Conservation (phyloP, 2,113 vertebrate genomes). For the Hypomesus transpacificus region DNA sequence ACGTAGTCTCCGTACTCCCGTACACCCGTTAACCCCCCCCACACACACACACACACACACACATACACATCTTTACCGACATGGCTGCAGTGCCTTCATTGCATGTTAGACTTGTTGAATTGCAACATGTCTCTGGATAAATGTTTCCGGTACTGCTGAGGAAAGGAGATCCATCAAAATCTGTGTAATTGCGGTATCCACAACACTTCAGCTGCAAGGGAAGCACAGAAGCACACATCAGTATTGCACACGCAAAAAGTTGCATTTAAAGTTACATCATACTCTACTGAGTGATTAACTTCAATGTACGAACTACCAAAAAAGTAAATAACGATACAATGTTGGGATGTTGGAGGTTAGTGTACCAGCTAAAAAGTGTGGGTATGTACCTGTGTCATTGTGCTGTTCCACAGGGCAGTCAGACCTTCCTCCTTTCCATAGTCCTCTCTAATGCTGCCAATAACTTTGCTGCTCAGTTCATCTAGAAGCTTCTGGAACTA, state of each 20-base stretch:
- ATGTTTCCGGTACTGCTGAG: rapidly evolving
- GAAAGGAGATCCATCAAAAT: conserved; percentile 62
- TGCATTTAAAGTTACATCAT: not conserved
- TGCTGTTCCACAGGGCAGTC: conserved; percentile 61
- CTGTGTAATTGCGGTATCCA: conserved; percentile 66
- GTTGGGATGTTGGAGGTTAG: not conserved
- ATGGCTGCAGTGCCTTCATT: rapidly evolving
- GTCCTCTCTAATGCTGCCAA: not conserved
- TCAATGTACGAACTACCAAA: not conserved
- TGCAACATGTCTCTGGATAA: conserved; percentile 62
- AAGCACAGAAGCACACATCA: not conserved
- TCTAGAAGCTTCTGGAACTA: conserved; percentile 56
- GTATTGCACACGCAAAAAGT: not conserved
- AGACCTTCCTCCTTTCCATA: conserved; percentile 19
- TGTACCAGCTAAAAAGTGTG: not conserved
- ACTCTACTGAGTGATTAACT: not conserved
- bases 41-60: not conserved
- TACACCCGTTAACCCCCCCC: too few relatives aligned
- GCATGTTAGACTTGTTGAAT: rapidly evolving
- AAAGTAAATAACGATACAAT: not conserved
- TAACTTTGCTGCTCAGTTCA: conserved; percentile 17
- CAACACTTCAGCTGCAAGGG: conserved; percentile 67
- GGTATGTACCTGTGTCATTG: conserved; percentile 67
- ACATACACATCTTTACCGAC: conserved; percentile 30
- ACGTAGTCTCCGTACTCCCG: not conserved